These are phyloP conservation scores for Campylomormyrus numenius DNA, from an alignment of 2,113 vertebrate genomes.

Conservation along the genomic window DNA sequence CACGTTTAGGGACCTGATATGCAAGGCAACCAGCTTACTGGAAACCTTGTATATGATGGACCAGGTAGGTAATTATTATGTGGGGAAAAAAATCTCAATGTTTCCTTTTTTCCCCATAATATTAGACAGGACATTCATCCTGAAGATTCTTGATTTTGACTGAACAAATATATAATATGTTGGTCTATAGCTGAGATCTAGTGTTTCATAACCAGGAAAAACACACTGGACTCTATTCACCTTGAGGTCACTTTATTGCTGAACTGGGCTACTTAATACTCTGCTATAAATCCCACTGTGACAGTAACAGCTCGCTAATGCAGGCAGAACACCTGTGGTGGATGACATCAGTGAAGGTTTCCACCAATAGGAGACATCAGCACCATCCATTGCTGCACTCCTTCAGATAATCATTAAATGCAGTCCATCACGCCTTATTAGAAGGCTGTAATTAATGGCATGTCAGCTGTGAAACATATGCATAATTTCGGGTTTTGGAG, in stretches of 20 bases:
- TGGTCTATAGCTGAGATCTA: not conserved
- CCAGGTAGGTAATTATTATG: not conserved
- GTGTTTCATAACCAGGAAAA: not conserved
- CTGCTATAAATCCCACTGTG: not conserved
- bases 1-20: not conserved
- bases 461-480: not conserved
- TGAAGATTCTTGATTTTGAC: not conserved
- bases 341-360: not conserved
- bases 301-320: not conserved
- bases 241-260: not conserved
- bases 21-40: not conserved
- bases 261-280: not conserved
- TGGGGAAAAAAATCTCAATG: not conserved
- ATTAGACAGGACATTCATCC: not conserved
- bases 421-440: not conserved
- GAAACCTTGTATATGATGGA: not conserved
- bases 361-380: not conserved
- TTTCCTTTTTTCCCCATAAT: not conserved
- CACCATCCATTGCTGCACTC: not conserved
- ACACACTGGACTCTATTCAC: not conserved
- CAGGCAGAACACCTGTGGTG: not conserved
- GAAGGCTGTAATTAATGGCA: not conserved
- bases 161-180: not conserved
- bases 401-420: not conserved
- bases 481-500: not conserved